Evolutionary conservation across 1,140 invertebrate species (phyloP).

Genomic region (Pogonus chalceus): DNA sequence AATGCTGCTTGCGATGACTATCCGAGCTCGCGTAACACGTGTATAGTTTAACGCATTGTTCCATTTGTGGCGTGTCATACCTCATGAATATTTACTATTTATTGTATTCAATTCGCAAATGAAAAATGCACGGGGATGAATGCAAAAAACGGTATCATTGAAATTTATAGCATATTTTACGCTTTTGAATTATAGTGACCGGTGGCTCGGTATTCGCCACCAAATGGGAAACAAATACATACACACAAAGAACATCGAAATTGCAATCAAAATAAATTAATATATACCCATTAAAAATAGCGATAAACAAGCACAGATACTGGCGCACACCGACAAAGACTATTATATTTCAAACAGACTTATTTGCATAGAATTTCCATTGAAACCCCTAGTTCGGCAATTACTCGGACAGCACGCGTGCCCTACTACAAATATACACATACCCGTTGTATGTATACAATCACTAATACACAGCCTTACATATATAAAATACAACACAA

Average conservation of each 20-base stretch:
- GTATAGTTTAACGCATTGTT: neutral
- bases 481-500: too few species aligned
- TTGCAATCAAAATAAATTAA: neutral
- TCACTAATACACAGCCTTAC: neutral
- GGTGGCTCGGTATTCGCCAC: neutral
- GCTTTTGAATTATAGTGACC: neutral
- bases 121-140: neutral
- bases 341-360: neutral
- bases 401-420: too few species aligned
- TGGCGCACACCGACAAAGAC: neutral
- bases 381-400: neutral
- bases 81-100: slow-evolving; percentile 4
- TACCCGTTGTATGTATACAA: neutral
- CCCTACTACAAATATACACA: neutral
- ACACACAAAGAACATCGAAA: neutral
- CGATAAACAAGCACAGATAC: neutral
- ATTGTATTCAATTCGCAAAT: slow-evolving; percentile 5
- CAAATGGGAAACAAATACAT: neutral
- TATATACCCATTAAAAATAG: neutral
- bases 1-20: too few species aligned
- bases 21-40: neutral
- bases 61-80: neutral
- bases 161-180: slow-evolving; percentile 7
- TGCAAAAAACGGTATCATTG: neutral
- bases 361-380: neutral